Conservation (phyloP, 2,888 invertebrate species). For the Apamea sordens region DNA sequence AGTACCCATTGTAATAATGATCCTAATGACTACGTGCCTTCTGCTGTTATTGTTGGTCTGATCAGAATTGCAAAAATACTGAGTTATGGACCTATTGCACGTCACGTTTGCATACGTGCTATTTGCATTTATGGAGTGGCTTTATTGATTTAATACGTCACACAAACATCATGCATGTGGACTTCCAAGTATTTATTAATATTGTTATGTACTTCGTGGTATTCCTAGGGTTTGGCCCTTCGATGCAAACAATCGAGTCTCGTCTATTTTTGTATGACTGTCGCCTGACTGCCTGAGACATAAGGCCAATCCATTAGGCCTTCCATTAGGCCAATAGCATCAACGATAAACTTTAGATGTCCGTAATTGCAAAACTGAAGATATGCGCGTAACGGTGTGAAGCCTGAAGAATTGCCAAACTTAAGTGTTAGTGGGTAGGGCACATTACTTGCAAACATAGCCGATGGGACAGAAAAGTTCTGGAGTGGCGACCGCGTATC, state of each 20-base stretch:
- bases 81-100: slow-evolving; percentile 9
- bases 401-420: too few relatives aligned
- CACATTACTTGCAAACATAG: too few relatives aligned
- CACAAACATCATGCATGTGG: background rate
- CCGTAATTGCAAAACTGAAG: too few relatives aligned
- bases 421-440: too few relatives aligned
- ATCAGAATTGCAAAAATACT: slow-evolving; percentile 36
- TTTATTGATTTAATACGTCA: slow-evolving; percentile 5
- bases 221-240: background rate
- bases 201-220: background rate
- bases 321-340: background rate
- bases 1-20: slow-evolving; percentile 23
- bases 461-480: too few relatives aligned
- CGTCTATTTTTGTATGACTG: background rate
- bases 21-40: slow-evolving; percentile 38
- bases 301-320: too few relatives aligned
- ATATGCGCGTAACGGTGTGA: too few relatives aligned
- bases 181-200: slow-evolving; percentile 4
- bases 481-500: too few relatives aligned
- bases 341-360: background rate
- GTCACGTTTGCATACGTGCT: slow-evolving; percentile 30
- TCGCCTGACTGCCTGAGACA: background rate
- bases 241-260: background rate
- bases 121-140: slow-evolving; percentile 17
- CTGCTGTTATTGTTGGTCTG: slow-evolving; percentile 22